Base-by-base conservation (phyloP, 2,888 invertebrate species). In the Habroteleia sp. region DNA sequence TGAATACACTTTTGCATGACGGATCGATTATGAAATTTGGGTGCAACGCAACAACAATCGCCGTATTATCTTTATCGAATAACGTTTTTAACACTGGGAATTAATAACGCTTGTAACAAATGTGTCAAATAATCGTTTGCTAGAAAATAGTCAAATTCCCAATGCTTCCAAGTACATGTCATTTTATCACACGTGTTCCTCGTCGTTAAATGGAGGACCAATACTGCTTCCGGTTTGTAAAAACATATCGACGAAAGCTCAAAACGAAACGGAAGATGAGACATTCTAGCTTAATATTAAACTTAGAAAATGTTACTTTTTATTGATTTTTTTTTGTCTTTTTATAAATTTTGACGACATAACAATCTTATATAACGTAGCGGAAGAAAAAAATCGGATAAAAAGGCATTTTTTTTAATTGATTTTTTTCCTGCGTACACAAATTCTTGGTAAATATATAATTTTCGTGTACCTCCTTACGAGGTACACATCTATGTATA, bases 161-260 rank as follows among this genome's bases (percentile, higher is more conserved):
- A 65, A 65, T 27, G 42, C 17, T 20, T 44, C 14, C 54, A 46
- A 68, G 68, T 48, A 58, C 37, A 37, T 54, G 35, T 65, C 13
- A 39, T 23, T 63, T 65, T 62, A 65, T 56, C 73, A 73, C 65
- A 73, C 60, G 33, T 52, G 56, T 46, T 48, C 63, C 56, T 60
- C 74, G 48, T 33, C 54, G 66, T 69, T 56, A 68, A 79, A 77
- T 79, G 81, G 84, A 84, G 84, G 83, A 84, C 84, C 77, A 83
- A 84, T 85, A 85, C 84, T 84, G 81, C 79, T 82, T 74, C 79
- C 77, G 77, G 76, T 72, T 75, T 73, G 56, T 60, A 72, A 77
- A 76, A 58, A 71, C 72, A 50, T 71, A 60, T 33, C 6, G 63
- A 56, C 75, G 74, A 79, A 74, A 77, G 71, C 71, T 77, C 54